phyloP scores from a whole-genome alignment of 2,888 invertebrate genomes.

The Rhagium mordax region DNA sequence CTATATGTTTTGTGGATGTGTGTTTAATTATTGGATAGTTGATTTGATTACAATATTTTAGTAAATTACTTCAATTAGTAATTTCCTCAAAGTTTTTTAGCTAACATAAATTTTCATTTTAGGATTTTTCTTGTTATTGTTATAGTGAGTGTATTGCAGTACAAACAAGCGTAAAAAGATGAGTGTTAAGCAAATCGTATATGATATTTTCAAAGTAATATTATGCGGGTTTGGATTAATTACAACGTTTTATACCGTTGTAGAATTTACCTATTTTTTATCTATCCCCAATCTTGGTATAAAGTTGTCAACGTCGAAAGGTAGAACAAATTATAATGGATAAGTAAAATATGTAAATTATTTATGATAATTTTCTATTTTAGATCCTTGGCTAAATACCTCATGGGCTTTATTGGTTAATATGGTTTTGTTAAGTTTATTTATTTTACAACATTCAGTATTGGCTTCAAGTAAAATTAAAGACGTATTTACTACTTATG shows the following conservation, averaged over 20 bases:
- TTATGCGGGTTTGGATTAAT: constrained; percentile 69
- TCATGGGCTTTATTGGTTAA: constrained; percentile 69
- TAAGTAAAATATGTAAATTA: constrained; percentile 32
- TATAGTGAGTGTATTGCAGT: no score
- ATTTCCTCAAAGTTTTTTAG: no score
- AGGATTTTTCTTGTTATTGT: no score
- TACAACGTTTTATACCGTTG: constrained; percentile 72
- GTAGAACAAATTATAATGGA: neutral
- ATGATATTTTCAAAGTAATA: constrained; percentile 58
- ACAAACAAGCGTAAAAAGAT: no score
- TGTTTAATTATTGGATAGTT: no score
- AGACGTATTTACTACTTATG: constrained; percentile 66
- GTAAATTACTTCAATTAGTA: no score
- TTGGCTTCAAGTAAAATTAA: constrained; percentile 72
- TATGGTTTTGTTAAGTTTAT: constrained; percentile 70
- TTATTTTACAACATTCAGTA: constrained; percentile 75
- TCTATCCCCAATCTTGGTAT: constrained; percentile 68
- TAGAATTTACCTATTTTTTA: constrained; percentile 73
- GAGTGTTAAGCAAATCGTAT: neutral
- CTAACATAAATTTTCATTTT: no score
- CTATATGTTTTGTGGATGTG: no score
- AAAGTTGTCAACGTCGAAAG: neutral
- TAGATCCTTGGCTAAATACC: constrained; percentile 66
- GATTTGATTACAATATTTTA: no score
- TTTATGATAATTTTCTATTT: constrained; percentile 42